Percentiles rank a stretch among this genome's conserved stretches.
phyloP scores from a whole-genome alignment of 2,888 invertebrate genomes.

The Mythimna loreyi region DNA sequence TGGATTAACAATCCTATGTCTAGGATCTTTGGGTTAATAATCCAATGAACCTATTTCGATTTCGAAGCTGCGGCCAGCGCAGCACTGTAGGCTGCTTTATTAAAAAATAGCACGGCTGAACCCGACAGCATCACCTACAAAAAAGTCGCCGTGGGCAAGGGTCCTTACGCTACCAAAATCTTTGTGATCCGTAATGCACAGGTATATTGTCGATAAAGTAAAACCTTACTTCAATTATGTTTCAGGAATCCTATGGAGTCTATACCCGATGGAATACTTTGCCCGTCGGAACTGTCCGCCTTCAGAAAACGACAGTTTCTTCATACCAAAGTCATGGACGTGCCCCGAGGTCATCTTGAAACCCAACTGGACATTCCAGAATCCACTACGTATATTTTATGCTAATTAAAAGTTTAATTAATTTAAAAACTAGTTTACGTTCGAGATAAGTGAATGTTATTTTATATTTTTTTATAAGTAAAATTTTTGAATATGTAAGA shows the following conservation, averaged over 20 bases:
- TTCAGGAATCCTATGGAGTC: slow-evolving; percentile 92
- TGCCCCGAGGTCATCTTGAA: slow-evolving; percentile 85
- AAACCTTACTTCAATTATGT: slow-evolving; percentile 3
- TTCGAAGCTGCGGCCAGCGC: too few relatives aligned
- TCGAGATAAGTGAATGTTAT: slow-evolving; percentile 6
- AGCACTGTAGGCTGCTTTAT: too few relatives aligned
- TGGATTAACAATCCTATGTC: too few relatives aligned
- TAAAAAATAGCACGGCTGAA: too few relatives aligned
- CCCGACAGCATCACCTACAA: too few relatives aligned
- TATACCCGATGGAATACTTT: slow-evolving; percentile 97
- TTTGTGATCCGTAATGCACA: too few relatives aligned
- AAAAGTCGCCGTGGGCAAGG: too few relatives aligned
- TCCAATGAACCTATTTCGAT: too few relatives aligned
- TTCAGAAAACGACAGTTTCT: slow-evolving; percentile 83
- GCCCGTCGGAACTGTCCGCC: slow-evolving; percentile 94
- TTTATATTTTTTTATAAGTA: slow-evolving; percentile 13
- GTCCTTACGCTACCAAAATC: too few relatives aligned
- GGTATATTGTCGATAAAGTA: too few relatives aligned
- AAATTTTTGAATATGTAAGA: background rate
- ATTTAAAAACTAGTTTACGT: background rate
- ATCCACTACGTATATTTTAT: slow-evolving; percentile 76
- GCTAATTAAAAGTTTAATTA: slow-evolving; percentile 35
- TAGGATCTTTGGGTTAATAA: too few relatives aligned
- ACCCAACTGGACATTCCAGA: slow-evolving; percentile 86
- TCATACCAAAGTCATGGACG: slow-evolving; percentile 87